Base-by-base conservation (phyloP, 2,113 vertebrate genomes). In the Podarcis cretensis region DNA sequence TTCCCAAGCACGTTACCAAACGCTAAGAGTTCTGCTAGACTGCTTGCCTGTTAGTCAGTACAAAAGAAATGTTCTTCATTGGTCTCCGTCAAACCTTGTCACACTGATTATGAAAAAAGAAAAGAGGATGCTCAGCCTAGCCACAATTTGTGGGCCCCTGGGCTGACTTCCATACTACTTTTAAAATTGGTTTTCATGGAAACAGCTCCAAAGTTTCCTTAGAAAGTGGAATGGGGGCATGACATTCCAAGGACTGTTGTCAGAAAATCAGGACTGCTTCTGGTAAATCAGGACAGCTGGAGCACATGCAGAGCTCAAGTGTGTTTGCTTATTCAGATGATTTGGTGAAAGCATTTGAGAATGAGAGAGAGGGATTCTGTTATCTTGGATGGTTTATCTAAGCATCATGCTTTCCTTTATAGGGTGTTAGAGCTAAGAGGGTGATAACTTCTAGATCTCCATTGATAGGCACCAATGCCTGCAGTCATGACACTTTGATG, bases 391-490 rank as follows among this genome's bases (percentile, higher is more conserved):
- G n/a, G 69, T 20, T 37, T 40, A 23, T 65, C 27, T 9, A 59
- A 30, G 27, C 7, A 23, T 65, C 69, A 63, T 65, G 35, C 79
- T 59, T 77, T n/a, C 57, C 35, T 63, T 85, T 37, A 32, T 57
- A 78, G 59, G 32, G 79, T 78, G 32, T 92, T 54, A 82, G 76
- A 75, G 69, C 84, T 91, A 86, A 91, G 82, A 74, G 30, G 71
- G 35, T 74, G 90, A 89, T 87, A 81, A 80, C 91, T 94, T 94
- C 43, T 83, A 91, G 89, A 82, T 74, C 87, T 90, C 32, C 65
- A 3, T 25, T 91, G 91, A 95, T 91, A 85, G 90, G 92, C 93
- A 92, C 85, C 84, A 76, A 87, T 86, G 85, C 87, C 90, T 83
- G 79, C 89, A 92, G 91, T 81, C 85, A 87, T 20, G 90, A 90